Conservation (phyloP, 2,113 vertebrate species). For the Eublepharis macularius region DNA sequence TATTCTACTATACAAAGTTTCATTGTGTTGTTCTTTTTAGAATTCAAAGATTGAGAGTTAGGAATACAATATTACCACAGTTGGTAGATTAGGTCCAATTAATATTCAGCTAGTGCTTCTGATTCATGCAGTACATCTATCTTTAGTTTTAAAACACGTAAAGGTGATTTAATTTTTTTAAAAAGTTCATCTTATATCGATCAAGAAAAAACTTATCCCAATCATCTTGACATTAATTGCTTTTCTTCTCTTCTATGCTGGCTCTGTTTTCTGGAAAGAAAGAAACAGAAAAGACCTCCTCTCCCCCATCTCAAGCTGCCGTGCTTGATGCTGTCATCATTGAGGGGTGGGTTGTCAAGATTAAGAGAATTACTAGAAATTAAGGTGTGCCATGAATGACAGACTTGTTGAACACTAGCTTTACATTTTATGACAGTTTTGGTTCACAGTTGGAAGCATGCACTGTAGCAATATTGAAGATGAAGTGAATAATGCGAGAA, state of each 20-base stretch:
- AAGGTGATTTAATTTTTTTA: conserved; percentile 42
- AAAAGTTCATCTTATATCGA: conserved; percentile 44
- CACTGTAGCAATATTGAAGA: neutral
- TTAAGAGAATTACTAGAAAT: conserved; percentile 13
- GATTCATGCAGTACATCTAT: conserved; percentile 56
- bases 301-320: rapidly evolving
- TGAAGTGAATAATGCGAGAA: neutral
- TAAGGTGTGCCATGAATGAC: conserved; percentile 14
- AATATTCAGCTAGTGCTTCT: conserved; percentile 47
- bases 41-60: neutral
- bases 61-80: conserved; percentile 22
- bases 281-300: too few species aligned
- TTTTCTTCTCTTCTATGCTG: conserved; percentile 40
- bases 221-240: conserved; percentile 65
- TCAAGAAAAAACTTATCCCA: conserved; percentile 42
- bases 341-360: conserved; percentile 18
- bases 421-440: conserved; percentile 25
- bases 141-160: conserved; percentile 52
- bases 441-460: conserved; percentile 26
- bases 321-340: neutral
- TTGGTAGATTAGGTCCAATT: conserved; percentile 48
- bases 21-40: neutral
- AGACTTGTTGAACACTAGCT: neutral
- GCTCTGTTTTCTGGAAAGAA: neutral
- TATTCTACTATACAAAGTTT: neutral